These are phyloP conservation scores for Xiphophorus maculatus DNA, from an alignment of 2,113 vertebrate genomes.

Conservation along the genomic window DNA sequence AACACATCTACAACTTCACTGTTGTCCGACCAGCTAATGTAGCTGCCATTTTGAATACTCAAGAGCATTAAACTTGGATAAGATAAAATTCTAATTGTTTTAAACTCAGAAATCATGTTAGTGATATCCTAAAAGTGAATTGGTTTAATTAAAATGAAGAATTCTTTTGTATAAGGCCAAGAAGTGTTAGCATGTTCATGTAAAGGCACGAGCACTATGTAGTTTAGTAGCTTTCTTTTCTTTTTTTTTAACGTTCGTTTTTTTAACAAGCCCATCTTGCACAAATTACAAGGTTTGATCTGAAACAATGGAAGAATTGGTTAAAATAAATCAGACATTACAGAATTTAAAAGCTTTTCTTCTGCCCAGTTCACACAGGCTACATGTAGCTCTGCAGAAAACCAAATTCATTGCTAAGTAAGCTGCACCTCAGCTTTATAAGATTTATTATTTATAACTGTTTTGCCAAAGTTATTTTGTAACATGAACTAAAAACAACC, in stretches of 20 bases:
- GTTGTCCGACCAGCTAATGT: neutral
- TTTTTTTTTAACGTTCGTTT: too few species aligned
- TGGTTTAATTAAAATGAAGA: neutral
- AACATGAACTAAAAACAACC: too few species aligned
- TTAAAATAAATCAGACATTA: neutral
- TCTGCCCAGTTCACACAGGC: neutral
- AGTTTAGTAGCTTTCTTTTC: neutral
- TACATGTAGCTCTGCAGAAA: neutral
- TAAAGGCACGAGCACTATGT: slow-evolving; percentile 1
- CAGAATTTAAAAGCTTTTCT: neutral
- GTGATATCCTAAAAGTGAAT: slow-evolving; percentile 22
- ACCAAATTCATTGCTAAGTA: neutral
- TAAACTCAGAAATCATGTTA: neutral
- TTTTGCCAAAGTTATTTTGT: too few species aligned
- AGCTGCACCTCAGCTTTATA: neutral
- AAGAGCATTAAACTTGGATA: neutral
- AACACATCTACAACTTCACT: slow-evolving; percentile 22
- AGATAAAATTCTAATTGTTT: slow-evolving; percentile 32
- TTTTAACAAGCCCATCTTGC: neutral
- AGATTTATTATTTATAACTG: neutral
- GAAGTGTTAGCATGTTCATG: neutral
- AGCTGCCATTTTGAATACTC: slow-evolving; percentile 49
- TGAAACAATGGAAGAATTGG: neutral
- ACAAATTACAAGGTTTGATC: neutral
- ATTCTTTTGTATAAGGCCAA: neutral